These are phyloP conservation scores for Uropsilus gracilis DNA, from an alignment of 2,113 vertebrate species.

Conservation along the genomic window DNA sequence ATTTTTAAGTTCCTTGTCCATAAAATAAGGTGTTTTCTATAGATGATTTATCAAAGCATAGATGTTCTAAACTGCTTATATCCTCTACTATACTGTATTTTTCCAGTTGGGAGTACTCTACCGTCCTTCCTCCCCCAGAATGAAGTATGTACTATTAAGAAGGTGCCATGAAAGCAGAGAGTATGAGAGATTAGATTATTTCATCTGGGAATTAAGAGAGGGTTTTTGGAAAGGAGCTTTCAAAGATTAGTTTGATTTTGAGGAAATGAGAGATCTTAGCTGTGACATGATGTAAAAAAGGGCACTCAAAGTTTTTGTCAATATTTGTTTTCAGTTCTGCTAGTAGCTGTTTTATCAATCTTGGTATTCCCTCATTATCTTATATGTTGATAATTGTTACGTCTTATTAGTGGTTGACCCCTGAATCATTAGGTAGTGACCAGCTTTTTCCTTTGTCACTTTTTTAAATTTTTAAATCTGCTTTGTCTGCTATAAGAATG, in stretches of 20 bases:
- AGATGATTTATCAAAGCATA: not conserved
- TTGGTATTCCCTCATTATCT: too few species aligned
- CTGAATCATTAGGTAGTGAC: too few species aligned
- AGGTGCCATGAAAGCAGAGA: not conserved
- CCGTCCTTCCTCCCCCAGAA: not conserved
- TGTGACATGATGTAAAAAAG: not conserved
- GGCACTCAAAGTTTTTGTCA: too few species aligned
- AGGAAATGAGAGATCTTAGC: not conserved
- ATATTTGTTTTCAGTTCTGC: too few species aligned
- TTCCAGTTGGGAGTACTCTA: not conserved
- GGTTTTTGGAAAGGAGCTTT: not conserved
- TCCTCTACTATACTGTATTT: not conserved
- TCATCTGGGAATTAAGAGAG: not conserved
- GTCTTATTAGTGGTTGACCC: too few species aligned
- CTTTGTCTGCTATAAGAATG: too few species aligned
- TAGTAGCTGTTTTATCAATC: too few species aligned
- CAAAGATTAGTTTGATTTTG: not conserved
- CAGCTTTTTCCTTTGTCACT: too few species aligned
- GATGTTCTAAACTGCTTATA: not conserved
- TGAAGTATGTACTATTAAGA: not conserved
- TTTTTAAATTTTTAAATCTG: too few species aligned
- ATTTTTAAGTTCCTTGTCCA: not conserved
- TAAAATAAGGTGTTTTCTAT: not conserved
- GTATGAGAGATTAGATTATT: not conserved
- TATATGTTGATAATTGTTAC: too few species aligned